A percentile compares a stretch with the other conserved stretches of the same genome.
These are phyloP conservation scores for Alaudala cheleensis DNA, from an alignment of 2,113 vertebrate species.

Conservation along the genomic window DNA sequence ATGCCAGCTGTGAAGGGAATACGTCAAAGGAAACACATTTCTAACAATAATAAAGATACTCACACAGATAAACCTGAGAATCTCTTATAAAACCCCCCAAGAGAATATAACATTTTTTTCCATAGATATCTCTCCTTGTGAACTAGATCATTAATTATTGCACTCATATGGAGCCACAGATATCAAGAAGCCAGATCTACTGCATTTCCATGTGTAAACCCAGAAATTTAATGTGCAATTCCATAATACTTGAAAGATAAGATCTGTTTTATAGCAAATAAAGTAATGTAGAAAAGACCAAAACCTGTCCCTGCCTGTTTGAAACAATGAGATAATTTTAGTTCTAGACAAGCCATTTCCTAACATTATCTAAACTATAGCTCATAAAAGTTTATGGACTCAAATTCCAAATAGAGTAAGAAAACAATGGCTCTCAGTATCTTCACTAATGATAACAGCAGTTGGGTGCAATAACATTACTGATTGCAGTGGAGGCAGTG, in stretches of 20 bases:
- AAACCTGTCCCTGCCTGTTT: constrained; percentile 46
- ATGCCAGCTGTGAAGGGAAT: not conserved
- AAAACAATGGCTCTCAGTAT: constrained; percentile 11
- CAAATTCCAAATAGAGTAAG: not conserved
- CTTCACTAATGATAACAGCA: not conserved
- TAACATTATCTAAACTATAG: constrained; percentile 58
- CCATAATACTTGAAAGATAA: constrained; percentile 16
- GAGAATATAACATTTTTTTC: not conserved
- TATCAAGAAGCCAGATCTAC: not conserved
- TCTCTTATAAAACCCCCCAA: not conserved
- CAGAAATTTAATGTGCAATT: not conserved
- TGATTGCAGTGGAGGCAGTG: not conserved
- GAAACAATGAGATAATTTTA: constrained; percentile 60
- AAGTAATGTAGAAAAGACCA: not conserved
- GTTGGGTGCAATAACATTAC: not conserved
- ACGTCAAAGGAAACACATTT: not conserved
- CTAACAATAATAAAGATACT: not conserved
- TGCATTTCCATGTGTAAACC: not conserved
- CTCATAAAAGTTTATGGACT: constrained; percentile 63
- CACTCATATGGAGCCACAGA: not conserved
- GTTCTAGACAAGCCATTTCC: constrained; percentile 54
- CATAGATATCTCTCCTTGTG: not conserved
- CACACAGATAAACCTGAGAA: not conserved
- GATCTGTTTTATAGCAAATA: constrained; percentile 30
- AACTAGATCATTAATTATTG: not conserved